Percentiles rank a stretch among this genome's conserved stretches.
Evolutionary conservation across 92 coral and sea anemone genomes (phyloP).

Genomic region (Zoanthus sociatus): DNA sequence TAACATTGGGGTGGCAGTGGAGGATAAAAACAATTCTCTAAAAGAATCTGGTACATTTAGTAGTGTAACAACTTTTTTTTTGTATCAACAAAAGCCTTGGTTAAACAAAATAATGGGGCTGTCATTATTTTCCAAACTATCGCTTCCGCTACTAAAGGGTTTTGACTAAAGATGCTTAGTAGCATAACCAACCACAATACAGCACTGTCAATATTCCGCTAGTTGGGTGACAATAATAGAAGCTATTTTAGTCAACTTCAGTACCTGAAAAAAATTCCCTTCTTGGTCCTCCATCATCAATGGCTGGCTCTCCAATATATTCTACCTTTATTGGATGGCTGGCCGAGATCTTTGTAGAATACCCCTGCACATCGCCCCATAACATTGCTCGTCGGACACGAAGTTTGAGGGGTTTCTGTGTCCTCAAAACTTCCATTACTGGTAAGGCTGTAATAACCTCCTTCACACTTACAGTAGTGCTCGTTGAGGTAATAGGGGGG

Average conservation of each 20-base stretch:
- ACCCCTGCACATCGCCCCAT: conserved; percentile 31
- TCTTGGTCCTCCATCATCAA: conserved; percentile 42
- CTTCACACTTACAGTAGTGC: conserved; percentile 35
- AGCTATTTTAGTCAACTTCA: conserved; percentile 27
- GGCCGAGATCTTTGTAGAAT: conserved; percentile 37
- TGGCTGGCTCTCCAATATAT: conserved; percentile 35
- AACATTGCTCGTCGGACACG: conserved; percentile 28
- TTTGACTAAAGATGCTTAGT: conserved; percentile 34
- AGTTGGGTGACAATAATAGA: conserved; percentile 32
- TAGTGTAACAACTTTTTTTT: conserved; percentile 26
- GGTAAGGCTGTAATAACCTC: conserved; percentile 28
- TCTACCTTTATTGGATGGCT: conserved; percentile 31
- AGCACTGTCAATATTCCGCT: conserved; percentile 40
- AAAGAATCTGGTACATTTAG: conserved; percentile 36
- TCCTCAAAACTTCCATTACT: conserved; percentile 25
- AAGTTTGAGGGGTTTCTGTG: conserved; percentile 26
- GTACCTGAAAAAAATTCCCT: conserved; percentile 38
- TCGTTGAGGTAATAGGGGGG: conserved; percentile 31
- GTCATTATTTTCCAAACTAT: conserved; percentile 30
- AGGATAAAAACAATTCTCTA: conserved; percentile 34
- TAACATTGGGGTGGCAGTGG: conserved; percentile 36
- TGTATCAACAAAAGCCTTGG: conserved; percentile 20
- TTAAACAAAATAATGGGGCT: conserved; percentile 30
- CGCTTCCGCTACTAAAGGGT: conserved; percentile 30
- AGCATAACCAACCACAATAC: conserved; percentile 23